Percentiles rank a stretch among this genome's conserved stretches.
Conservation (phyloP, 2,113 vertebrate species). For the Progne subis region DNA sequence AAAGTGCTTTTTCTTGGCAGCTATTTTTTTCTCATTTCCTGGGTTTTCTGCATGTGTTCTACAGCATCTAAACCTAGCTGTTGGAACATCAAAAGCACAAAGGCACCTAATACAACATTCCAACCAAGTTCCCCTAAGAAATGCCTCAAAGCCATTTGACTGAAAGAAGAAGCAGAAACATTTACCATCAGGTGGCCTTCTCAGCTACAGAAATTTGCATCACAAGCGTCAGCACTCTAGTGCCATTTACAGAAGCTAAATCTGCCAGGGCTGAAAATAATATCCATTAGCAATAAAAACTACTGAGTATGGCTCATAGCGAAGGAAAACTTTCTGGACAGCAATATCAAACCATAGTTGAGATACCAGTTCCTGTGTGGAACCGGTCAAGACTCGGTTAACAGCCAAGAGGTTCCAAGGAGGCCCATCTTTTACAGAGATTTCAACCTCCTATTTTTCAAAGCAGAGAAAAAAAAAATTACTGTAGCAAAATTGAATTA, state of each 20-base stretch:
- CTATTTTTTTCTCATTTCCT: constrained; percentile 4
- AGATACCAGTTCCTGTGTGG: background rate
- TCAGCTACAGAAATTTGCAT: constrained; percentile 18
- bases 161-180: constrained; percentile 15
- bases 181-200: constrained; percentile 34
- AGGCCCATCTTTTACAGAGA: background rate
- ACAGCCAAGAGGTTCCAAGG: background rate
- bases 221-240: background rate
- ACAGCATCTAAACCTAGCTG: background rate
- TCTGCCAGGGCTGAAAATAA: background rate
- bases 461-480: background rate
- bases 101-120: background rate
- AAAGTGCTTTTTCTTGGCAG: background rate
- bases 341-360: background rate
- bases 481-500: background rate
- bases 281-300: background rate
- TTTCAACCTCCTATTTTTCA: background rate
- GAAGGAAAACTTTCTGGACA: background rate
- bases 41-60: background rate
- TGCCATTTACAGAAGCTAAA: background rate
- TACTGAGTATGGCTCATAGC: background rate
- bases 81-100: constrained; percentile 1
- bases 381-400: background rate
- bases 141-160: background rate
- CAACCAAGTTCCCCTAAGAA: background rate